Evolutionary conservation across 2,797 vertebrate genomes (phyloP), one percentile per base, ranked within the genome.

Genomic region (Pteronotus mesoamericanus): DNA sequence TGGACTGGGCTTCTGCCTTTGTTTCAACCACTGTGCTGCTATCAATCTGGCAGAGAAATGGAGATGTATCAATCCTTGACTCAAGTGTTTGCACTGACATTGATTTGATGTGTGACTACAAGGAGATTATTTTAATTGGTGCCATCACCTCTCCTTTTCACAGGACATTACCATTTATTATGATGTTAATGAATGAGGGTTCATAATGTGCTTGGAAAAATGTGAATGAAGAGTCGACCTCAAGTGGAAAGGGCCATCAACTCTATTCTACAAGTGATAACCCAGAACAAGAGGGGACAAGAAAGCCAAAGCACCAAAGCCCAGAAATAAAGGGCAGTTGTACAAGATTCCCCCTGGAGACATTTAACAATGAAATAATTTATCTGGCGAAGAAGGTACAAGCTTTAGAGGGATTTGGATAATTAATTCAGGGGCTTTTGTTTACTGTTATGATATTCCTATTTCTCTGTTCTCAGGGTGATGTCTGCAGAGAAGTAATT

Each of bases 51-150:
- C 32, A 82, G 87, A 85, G 29, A 21, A n/a, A 61, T 22, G 48
- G 22, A 29, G n/a, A 7, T 39, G 29, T 29, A 69, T 74, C 79
- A 37, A 69, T 89, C 82, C 78, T 19, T 80, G 88, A 32, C 91
- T 96, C 90, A 71, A 64, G 59, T 44, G 29, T 79, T 91, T 89
- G 66, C 59, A 69, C 48, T 68, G 74, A 95, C 90, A 89, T 42
- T 86, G 92, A 94, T 96, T 92, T 94, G 87, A 90, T 42, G 15
- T 91, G 86, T 51, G 59, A 96, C 89, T 95, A 94, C 64, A 88
- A 51, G 92, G 91, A 53, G 69, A 96, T 96, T 86, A 87, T 93
- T 97, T 96, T 97, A 96, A 97, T 92, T 92, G 94, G 88, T 84
- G 53, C 75, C 90, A 59, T 95, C 90, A 89, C 96, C 86, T 96